Evolutionary conservation across 2,797 vertebrate genomes (phyloP), one percentile per base, ranked within the genome.

Genomic region (Sebastes cheni): DNA sequence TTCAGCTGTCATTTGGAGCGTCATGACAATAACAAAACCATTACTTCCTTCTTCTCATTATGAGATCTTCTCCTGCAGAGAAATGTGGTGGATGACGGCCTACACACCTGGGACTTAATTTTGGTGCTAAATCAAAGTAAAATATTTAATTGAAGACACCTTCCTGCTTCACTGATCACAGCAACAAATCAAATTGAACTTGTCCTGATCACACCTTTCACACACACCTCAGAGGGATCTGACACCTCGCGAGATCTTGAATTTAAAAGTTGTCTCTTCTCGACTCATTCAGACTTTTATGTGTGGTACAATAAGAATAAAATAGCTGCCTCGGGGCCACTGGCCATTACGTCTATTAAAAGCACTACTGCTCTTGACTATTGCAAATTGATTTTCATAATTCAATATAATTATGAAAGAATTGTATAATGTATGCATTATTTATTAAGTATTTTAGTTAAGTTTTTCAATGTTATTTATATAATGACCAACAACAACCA

Each of bases 71-170:
- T 79, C 20, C 76, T 83, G 86, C 72, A 88, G 81, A 90, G 85
- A 81, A 87, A 80, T 81, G 77, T 79, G 69, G 72, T 54, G 68
- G 73, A 73, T 84, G 88, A 83, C 75, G 61, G 80, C 80, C 90
- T 72, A 71, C 88, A 93, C 90, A 89, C 84, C 75, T 62, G 88
- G 88, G 87, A 93, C 87, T 69, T 74, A 69, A 67, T 86, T 90
- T 88, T 79, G 32, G 83, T 64, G 83, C 83, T 86, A 84, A 91
- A 86, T 89, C 78, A 88, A 92, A 92, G 91, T 93, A 88, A 93
- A 94, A 94, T 92, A 92, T 95, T 94, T 94, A 95, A 95, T 93
- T 94, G 93, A 95, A 92, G 85, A 92, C 86, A 88, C 78, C 81
- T 83, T 92, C 83, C 81, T 90, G 94, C 92, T 94, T 89, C 92